Evolutionary conservation across 2,888 invertebrate species (phyloP), one percentile per base, ranked within the genome.

Genomic region (Thecophora atra): DNA sequence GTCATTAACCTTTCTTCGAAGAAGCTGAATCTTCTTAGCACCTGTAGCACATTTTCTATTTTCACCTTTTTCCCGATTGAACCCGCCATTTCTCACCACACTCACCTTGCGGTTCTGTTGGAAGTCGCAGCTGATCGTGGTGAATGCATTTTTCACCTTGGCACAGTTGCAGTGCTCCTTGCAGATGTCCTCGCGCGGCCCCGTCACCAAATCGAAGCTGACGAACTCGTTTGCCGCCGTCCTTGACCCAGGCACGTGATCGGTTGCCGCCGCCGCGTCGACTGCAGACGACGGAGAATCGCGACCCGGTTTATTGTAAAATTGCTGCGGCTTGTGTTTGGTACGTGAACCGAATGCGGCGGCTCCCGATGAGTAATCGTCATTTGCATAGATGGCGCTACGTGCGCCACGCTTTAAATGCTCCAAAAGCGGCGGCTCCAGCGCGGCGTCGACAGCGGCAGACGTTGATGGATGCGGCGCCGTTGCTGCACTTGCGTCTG

Each of bases 131-230:
- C 68, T 76, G 42, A 78, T 74, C 51, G 76, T 74, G 24, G 74
- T 70, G 56, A 78, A 78, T 17, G 77, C 72, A 64, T 77, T 78
- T 26, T 74, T 76, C 26, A 13, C 54, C n/a, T 73, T 75, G 42
- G 73, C 75, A 67, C 78, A 78, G 19, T 47, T 56, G 56, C 78
- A 78, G 60, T 74, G 77, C 7, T 73, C 76, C 37, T 75, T 74
- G 52, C 77, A 78, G 51, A 78, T 77, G 69, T 78, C 76, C 72
- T 77, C 76, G 3, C 77, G 75, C 44, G 73, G 74, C 15, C 75
- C 76, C 3, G 58, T 74, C 51, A 77, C 51, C 51, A 77, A 64
- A 76, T 77, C 74, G 15, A 75, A 72, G 56, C 76, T 77, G 11
- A 74, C 47, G 44, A 78, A 65, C 66, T 75, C 75, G 28, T 51